phyloP scores from a whole-genome alignment of 2,888 invertebrate species.

The Melitaea athalia region DNA sequence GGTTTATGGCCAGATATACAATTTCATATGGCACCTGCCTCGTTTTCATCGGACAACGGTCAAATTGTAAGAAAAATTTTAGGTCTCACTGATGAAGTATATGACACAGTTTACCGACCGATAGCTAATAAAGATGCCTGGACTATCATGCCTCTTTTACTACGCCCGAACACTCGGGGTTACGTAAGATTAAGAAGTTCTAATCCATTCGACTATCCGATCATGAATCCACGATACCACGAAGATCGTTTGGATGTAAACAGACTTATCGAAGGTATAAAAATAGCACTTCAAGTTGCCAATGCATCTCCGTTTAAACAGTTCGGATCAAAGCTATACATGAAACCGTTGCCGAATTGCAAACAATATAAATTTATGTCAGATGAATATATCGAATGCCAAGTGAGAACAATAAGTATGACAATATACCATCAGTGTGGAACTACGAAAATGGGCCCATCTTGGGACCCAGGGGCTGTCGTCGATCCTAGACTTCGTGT shows the following conservation, averaged over 20 bases:
- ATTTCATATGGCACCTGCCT: constrained; percentile 96
- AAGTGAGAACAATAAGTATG: constrained; percentile 92
- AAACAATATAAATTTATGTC: constrained; percentile 87
- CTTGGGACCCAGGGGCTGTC: constrained; percentile 89
- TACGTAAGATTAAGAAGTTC: constrained; percentile 88
- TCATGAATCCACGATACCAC: constrained; percentile 96
- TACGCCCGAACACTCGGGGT: constrained; percentile 90
- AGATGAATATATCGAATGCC: constrained; percentile 93
- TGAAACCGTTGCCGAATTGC: constrained; percentile 90
- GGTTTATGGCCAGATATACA: constrained; percentile 94
- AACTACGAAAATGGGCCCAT: constrained; percentile 94
- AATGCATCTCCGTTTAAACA: constrained; percentile 90
- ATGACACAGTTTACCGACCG: constrained; percentile 89
- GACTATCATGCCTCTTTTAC: constrained; percentile 92
- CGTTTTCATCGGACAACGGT: constrained; percentile 90
- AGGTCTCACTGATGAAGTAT: constrained; percentile 90
- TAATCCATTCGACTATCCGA: constrained; percentile 93
- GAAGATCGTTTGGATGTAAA: constrained; percentile 89
- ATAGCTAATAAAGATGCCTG: constrained; percentile 90
- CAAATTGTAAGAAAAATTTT: constrained; percentile 88
- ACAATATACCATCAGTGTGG: constrained; percentile 95
- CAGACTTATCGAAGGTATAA: constrained; percentile 91
- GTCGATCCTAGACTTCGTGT: constrained; percentile 91
- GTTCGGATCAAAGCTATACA: constrained; percentile 89
- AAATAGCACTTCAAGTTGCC: constrained; percentile 87